These are phyloP conservation scores for Petrocephalus microphthalmus DNA, from an alignment of 2,113 vertebrate genomes.

Conservation along the genomic window DNA sequence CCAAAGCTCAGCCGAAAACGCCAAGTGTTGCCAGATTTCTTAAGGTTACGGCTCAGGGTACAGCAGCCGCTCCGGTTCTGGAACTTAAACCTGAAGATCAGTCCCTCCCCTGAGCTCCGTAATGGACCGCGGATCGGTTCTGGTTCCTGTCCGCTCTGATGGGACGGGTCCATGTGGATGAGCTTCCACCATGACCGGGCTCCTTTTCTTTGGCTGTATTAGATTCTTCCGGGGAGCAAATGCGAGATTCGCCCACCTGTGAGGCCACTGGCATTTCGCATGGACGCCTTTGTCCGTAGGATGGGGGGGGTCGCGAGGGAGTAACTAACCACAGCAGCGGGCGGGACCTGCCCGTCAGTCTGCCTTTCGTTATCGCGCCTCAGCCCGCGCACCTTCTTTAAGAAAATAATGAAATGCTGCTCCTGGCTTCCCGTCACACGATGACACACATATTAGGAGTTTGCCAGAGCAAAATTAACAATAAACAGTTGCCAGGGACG, in stretches of 20 bases:
- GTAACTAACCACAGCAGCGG: conserved; percentile 18
- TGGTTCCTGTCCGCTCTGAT: not conserved
- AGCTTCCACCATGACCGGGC: too few species aligned
- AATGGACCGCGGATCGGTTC: not conserved
- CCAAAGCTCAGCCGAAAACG: not conserved
- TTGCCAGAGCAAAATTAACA: conserved; percentile 16
- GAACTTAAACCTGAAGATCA: not conserved
- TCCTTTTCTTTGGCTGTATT: not conserved
- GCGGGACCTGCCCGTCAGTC: conserved; percentile 26
- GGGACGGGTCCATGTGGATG: not conserved
- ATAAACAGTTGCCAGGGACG: conserved; percentile 6
- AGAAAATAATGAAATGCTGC: conserved; percentile 19
- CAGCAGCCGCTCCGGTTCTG: not conserved
- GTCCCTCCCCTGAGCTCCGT: not conserved
- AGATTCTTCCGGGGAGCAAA: not conserved
- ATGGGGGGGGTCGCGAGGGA: not conserved
- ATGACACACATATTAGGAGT: conserved; percentile 7
- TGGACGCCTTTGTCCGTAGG: conserved; percentile 24
- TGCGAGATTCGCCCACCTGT: not conserved
- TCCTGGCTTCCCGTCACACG: not conserved
- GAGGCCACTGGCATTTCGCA: conserved; percentile 11
- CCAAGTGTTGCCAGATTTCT: not conserved
- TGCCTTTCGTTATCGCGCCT: not conserved
- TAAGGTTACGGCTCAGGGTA: not conserved
- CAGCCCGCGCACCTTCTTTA: not conserved